Evolutionary conservation across 2,888 invertebrate genomes (phyloP), one percentile per base, ranked within the genome.

Genomic region (Yponomeuta cagnagella): DNA sequence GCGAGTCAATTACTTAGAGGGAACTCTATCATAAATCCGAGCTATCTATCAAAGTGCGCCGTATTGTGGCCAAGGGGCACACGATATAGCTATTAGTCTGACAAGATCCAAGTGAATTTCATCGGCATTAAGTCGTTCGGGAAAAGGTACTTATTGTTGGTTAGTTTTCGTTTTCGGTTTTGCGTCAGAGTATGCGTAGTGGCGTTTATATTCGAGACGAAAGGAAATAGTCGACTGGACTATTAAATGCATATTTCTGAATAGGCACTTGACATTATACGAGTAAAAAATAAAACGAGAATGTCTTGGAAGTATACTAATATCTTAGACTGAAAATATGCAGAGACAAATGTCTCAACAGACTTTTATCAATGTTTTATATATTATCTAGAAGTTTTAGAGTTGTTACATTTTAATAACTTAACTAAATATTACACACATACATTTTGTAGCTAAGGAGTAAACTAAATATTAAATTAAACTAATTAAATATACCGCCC

Each of bases 1-100:
- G 80, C 82, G 82, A 85, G 88, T 88, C 90, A 91, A 91, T 91
- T 90, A 91, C 90, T 90, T 91, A 89, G 82, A 82, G 83, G 82
- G 80, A 83, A 84, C 86, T 85, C 86, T 84, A 88, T 89, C 90
- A 89, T 90, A 89, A 88, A 89, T 88, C 87, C 84, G 82, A 74
- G 80, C 84, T 83, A 90, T 91, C 90, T 88, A 90, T 90, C 90
- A 91, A 89, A 89, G 88, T 87, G 87, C 83, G 82, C 82, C 72
- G 68, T 70, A 63, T 70, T 70, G 70, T 70, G 37, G 52, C 15
- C 15, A 58, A 58, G 52, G 52, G 52, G 12, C 52, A 58, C 52
- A 58, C 52, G 68, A 68, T 43, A 48, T 67, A 43, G 66, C 63
- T 66, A 31, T 63, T 69, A 64, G 63, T 63, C 65, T 65, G 12